Percentiles rank a stretch among this genome's conserved stretches.
Conservation (phyloP, 2,113 vertebrate genomes). For the Callithrix jacchus region DNA sequence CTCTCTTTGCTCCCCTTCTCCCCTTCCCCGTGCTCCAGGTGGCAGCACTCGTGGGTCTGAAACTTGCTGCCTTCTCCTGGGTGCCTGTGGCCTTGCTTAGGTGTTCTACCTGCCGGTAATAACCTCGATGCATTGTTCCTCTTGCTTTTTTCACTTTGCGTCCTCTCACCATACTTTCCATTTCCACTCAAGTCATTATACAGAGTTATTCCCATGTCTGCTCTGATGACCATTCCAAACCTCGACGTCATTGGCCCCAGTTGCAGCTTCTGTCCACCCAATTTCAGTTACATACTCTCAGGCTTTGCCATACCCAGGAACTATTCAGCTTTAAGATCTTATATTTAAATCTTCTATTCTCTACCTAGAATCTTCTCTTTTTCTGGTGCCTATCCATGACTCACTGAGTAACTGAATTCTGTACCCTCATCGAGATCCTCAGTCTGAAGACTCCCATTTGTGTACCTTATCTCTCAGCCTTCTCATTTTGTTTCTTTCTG, state of each 20-base stretch:
- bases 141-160: background rate
- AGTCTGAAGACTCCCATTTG: fast-evolving
- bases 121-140: no score
- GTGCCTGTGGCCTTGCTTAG: background rate
- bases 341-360: background rate
- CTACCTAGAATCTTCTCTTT: background rate
- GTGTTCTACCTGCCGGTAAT: background rate
- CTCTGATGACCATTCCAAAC: background rate
- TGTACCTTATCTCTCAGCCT: background rate
- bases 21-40: background rate
- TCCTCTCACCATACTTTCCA: no score
- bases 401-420: background rate
- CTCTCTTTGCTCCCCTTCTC: background rate
- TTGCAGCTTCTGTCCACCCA: background rate
- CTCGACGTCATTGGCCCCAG: background rate
- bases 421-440: background rate
- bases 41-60: background rate
- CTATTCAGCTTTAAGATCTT: background rate
- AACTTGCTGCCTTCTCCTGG: background rate
- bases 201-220: background rate
- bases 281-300: background rate
- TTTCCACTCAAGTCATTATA: background rate
- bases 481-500: background rate
- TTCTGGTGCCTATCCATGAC: background rate
- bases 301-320: background rate